Percentiles rank a stretch among this genome's conserved stretches.
Conservation (phyloP, 2,797 vertebrate genomes). For the Danio jaintianensis region DNA sequence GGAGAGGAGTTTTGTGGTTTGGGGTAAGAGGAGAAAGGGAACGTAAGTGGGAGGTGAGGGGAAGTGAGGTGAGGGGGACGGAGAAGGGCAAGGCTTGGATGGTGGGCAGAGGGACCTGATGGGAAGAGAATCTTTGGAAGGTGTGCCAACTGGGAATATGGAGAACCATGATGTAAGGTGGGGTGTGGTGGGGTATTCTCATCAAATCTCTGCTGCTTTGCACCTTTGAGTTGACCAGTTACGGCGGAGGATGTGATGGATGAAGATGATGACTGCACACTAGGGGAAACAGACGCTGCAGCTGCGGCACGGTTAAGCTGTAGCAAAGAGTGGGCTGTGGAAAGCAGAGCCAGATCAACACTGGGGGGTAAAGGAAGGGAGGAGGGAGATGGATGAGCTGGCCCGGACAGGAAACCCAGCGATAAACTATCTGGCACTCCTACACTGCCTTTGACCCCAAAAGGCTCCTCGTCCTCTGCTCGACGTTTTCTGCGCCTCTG, state of each 20-base stretch:
- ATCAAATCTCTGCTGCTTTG: slow-evolving; percentile 82
- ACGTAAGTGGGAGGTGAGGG: slow-evolving; percentile 76
- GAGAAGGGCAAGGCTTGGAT: slow-evolving; percentile 76
- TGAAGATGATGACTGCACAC: slow-evolving; percentile 68
- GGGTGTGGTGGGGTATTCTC: slow-evolving; percentile 84
- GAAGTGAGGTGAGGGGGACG: slow-evolving; percentile 74
- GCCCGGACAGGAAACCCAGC: slow-evolving; percentile 77
- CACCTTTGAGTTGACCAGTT: slow-evolving; percentile 76
- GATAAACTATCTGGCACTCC: slow-evolving; percentile 77
- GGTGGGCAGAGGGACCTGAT: slow-evolving; percentile 75
- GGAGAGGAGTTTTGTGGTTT: slow-evolving; percentile 73
- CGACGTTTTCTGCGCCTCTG: slow-evolving; percentile 80
- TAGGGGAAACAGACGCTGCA: slow-evolving; percentile 66
- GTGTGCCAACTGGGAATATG: slow-evolving; percentile 81
- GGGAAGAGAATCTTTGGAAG: slow-evolving; percentile 85
- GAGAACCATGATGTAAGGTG: slow-evolving; percentile 73
- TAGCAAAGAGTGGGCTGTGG: slow-evolving; percentile 82
- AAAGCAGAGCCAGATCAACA: slow-evolving; percentile 82
- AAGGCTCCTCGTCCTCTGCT: slow-evolving; percentile 79
- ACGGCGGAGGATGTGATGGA: slow-evolving; percentile 71
- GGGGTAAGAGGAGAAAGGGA: slow-evolving; percentile 82
- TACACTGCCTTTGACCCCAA: slow-evolving; percentile 75
- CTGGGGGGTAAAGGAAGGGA: slow-evolving; percentile 81
- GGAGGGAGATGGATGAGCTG: slow-evolving; percentile 74
- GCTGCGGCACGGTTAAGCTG: slow-evolving; percentile 81